phyloP scores from a whole-genome alignment of 1,140 invertebrate genomes.

The Drosophila insularis region DNA sequence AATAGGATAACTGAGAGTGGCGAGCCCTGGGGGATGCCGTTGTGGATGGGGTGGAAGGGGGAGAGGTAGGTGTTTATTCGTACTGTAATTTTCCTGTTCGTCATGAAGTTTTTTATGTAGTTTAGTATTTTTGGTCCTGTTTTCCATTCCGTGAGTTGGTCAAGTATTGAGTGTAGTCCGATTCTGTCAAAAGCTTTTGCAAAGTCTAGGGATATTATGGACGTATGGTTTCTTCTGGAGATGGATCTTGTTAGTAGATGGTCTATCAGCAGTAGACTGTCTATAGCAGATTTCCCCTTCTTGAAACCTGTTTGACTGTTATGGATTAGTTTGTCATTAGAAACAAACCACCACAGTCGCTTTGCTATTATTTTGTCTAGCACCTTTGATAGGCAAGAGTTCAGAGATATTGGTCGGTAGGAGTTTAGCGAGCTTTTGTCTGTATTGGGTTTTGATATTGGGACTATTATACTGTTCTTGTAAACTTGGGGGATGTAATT shows the following conservation, averaged over 20 bases:
- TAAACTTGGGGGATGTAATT: not conserved
- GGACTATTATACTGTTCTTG: too few species aligned
- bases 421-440: too few species aligned
- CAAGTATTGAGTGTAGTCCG: conserved; percentile 23
- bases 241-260: not conserved
- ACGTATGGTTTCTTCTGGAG: conserved; percentile 1
- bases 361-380: too few species aligned
- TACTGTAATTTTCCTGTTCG: conserved; percentile 8
- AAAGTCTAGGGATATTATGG: too few species aligned
- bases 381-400: too few species aligned
- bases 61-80: conserved; percentile 13
- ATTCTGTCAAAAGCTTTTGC: conserved; percentile 27
- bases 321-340: too few species aligned
- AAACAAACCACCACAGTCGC: too few species aligned
- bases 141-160: conserved; percentile 24
- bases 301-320: too few species aligned
- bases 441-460: too few species aligned
- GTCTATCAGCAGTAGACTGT: not conserved
- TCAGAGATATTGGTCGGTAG: too few species aligned
- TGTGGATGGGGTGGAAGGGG: not conserved
- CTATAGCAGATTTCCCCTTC: too few species aligned
- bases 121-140: conserved; percentile 21
- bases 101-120: conserved; percentile 23
- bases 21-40: conserved; percentile 15
- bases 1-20: conserved; percentile 10